These are phyloP conservation scores for Holocentrus rufus DNA, from an alignment of 2,797 vertebrate species.

Conservation along the genomic window DNA sequence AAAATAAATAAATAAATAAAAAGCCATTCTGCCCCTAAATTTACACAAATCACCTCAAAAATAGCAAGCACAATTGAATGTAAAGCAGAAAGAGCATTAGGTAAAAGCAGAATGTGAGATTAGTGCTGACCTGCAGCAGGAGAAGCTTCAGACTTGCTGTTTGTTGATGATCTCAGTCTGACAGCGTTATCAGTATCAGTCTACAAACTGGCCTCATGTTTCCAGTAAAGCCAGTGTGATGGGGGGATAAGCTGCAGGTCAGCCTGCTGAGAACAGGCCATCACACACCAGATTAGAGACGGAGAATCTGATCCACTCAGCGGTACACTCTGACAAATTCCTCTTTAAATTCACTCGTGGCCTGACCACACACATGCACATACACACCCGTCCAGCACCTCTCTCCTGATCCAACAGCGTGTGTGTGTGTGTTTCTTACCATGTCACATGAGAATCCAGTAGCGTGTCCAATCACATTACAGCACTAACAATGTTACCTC, in stretches of 20 bases:
- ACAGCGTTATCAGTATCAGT: not conserved
- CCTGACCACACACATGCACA: not conserved
- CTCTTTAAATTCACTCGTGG: conserved; percentile 23
- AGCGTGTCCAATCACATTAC: conserved; percentile 40
- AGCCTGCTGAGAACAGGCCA: conserved; percentile 35
- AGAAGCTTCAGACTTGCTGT: conserved; percentile 19
- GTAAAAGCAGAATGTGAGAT: not conserved
- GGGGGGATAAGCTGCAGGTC: conserved; percentile 49
- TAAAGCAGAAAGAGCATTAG: not conserved
- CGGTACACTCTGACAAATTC: conserved; percentile 29
- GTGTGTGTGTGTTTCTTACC: conserved; percentile 12
- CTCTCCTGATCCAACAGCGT: too few species aligned
- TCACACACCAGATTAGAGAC: conserved; percentile 23
- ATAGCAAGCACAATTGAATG: not conserved
- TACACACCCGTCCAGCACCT: conserved; percentile 1
- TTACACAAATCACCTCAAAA: not conserved
- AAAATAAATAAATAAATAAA: too few species aligned
- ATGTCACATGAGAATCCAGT: conserved; percentile 44
- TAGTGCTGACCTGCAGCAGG: conserved; percentile 36
- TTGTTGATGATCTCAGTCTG: conserved; percentile 18
- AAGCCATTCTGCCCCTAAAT: too few species aligned
- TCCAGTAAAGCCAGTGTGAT: conserved; percentile 59
- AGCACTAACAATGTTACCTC: conserved; percentile 17
- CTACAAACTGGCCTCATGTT: conserved; percentile 28
- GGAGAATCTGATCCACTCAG: conserved; percentile 39